Conservation (phyloP, 2,888 invertebrate species). For the Oscheius sp. region DNA sequence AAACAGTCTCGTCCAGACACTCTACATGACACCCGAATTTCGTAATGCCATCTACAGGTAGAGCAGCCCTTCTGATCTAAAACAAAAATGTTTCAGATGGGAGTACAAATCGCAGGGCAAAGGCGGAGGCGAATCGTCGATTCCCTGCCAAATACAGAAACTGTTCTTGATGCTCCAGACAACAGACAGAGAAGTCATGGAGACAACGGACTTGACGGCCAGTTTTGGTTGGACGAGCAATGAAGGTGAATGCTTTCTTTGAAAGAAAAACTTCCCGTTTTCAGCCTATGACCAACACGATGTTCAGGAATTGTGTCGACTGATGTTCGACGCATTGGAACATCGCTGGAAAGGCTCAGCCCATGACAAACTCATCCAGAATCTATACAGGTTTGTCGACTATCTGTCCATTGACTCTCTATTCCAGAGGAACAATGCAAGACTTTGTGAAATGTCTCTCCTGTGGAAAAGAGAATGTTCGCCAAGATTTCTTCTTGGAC, state of each 20-base stretch:
- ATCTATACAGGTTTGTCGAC: conserved; percentile 80
- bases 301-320: conserved; percentile 88
- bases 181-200: conserved; percentile 83
- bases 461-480: conserved; percentile 85
- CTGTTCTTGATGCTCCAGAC: conserved; percentile 88
- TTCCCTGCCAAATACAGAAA: conserved; percentile 87
- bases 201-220: conserved; percentile 86
- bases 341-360: conserved; percentile 84
- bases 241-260: conserved; percentile 76
- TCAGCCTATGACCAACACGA: conserved; percentile 90
- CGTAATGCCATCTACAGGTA: conserved; percentile 84
- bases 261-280: conserved; percentile 14
- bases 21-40: conserved; percentile 92
- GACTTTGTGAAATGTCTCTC: conserved; percentile 88
- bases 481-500: conserved; percentile 86
- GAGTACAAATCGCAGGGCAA: conserved; percentile 43
- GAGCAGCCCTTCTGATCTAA: background rate
- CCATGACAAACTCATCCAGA: conserved; percentile 85
- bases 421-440: conserved; percentile 81
- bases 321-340: conserved; percentile 90
- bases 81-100: conserved; percentile 46
- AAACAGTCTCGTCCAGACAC: conserved; percentile 87
- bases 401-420: too few relatives aligned
- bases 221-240: conserved; percentile 91
- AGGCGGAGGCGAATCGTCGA: conserved; percentile 79